Conservation (phyloP, 1,140 invertebrate species). For the Drosophila athabasca region DNA sequence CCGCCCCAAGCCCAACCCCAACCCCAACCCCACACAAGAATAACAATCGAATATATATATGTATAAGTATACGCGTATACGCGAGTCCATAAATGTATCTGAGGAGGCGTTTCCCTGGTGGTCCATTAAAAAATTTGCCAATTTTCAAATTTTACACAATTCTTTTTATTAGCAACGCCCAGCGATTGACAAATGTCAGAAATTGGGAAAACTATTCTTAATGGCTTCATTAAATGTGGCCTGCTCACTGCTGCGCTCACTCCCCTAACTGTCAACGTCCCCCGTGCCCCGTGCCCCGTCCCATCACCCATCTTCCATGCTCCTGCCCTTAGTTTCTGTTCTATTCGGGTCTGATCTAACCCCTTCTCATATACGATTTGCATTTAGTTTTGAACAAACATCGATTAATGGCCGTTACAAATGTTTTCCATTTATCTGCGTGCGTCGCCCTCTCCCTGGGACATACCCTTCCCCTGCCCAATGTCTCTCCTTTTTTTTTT, state of each 20-base stretch:
- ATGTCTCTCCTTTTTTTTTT: slow-evolving; percentile 23
- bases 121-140: slow-evolving; percentile 67
- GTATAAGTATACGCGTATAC: slow-evolving; percentile 14
- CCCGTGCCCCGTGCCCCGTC: background rate
- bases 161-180: slow-evolving; percentile 67
- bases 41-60: slow-evolving; percentile 31
- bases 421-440: slow-evolving; percentile 79
- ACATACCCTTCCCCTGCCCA: background rate
- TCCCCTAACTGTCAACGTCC: slow-evolving; percentile 21
- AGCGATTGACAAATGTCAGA: slow-evolving; percentile 72
- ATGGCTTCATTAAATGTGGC: slow-evolving; percentile 71
- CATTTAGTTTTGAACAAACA: slow-evolving; percentile 63
- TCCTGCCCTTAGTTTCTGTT: background rate
- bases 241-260: slow-evolving; percentile 15
- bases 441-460: slow-evolving; percentile 51
- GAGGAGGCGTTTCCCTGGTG: slow-evolving; percentile 51
- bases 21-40: background rate
- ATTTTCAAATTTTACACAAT: slow-evolving; percentile 63
- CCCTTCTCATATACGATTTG: slow-evolving; percentile 68
- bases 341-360: slow-evolving; percentile 25
- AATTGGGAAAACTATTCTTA: slow-evolving; percentile 60
- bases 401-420: slow-evolving; percentile 79
- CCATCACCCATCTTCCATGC: background rate
- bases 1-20: background rate
- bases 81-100: background rate